These are phyloP conservation scores for Horisme vitalbata DNA, from an alignment of 2,888 invertebrate species.

Conservation along the genomic window DNA sequence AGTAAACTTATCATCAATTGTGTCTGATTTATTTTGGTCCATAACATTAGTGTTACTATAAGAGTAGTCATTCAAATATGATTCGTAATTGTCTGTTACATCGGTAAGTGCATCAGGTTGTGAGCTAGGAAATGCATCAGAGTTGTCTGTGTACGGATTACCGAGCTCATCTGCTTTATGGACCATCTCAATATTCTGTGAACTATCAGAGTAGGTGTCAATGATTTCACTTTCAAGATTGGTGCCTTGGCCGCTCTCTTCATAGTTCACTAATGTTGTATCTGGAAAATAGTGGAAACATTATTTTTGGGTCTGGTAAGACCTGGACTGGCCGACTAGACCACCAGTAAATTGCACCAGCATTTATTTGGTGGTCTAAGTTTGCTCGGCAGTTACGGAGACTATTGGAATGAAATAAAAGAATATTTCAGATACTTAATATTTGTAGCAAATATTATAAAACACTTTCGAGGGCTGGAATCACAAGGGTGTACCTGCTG, in stretches of 20 bases:
- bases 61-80: constrained; percentile 67
- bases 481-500: no score
- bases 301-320: no score
- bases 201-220: constrained; percentile 63
- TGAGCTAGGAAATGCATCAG: constrained; percentile 57
- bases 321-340: no score
- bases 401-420: no score
- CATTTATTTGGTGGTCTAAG: no score
- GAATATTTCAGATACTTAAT: no score
- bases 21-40: constrained; percentile 44
- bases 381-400: no score
- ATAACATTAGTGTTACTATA: constrained; percentile 57
- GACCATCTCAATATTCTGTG: constrained; percentile 62
- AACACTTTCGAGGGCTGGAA: no score
- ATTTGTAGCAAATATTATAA: no score
- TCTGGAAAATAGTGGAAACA: constrained; percentile 47
- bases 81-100: constrained; percentile 63
- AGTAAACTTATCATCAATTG: constrained; percentile 45
- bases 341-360: no score
- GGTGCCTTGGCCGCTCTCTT: constrained; percentile 53
- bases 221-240: constrained; percentile 60
- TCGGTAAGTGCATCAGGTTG: constrained; percentile 60
- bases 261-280: constrained; percentile 73
- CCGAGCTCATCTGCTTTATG: constrained; percentile 72
- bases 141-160: constrained; percentile 67